These are phyloP conservation scores for Drosophila pseudoananassae DNA, from an alignment of 1,140 invertebrate species.

Conservation along the genomic window DNA sequence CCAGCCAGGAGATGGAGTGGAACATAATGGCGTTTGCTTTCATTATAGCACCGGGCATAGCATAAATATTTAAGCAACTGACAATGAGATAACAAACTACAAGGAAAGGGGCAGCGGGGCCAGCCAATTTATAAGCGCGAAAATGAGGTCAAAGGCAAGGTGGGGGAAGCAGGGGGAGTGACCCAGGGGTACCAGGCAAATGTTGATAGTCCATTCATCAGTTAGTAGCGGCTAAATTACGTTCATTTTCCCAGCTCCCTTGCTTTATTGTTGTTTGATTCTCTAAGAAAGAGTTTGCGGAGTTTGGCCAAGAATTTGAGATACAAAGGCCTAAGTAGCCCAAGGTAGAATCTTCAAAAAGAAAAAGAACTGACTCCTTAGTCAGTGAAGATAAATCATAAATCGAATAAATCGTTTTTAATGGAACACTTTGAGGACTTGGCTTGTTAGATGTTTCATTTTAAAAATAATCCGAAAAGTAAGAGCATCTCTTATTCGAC, in stretches of 20 bases:
- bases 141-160: conserved; percentile 50
- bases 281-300: neutral
- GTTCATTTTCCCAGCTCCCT: conserved; percentile 24
- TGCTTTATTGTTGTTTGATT: conserved; percentile 3
- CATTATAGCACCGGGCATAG: conserved; percentile 66
- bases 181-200: conserved; percentile 23
- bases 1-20: conserved; percentile 2
- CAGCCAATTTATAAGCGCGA: conserved; percentile 44
- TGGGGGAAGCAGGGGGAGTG: neutral
- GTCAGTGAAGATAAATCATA: no score
- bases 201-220: conserved; percentile 60
- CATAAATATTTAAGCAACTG: conserved; percentile 82
- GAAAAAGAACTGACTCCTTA: no score
- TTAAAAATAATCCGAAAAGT: no score
- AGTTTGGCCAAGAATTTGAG: neutral
- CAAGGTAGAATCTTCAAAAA: conserved; percentile 8
- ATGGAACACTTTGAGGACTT: no score
- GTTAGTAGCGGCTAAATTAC: conserved; percentile 55
- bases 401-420: no score
- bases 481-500: conserved; percentile 7
- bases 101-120: neutral
- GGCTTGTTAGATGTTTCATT: no score
- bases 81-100: conserved; percentile 74
- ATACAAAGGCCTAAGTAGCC: neutral
- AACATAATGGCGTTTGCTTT: conserved; percentile 77